Conservation (phyloP, 2,888 invertebrate genomes). For the Stramonita haemastoma region DNA sequence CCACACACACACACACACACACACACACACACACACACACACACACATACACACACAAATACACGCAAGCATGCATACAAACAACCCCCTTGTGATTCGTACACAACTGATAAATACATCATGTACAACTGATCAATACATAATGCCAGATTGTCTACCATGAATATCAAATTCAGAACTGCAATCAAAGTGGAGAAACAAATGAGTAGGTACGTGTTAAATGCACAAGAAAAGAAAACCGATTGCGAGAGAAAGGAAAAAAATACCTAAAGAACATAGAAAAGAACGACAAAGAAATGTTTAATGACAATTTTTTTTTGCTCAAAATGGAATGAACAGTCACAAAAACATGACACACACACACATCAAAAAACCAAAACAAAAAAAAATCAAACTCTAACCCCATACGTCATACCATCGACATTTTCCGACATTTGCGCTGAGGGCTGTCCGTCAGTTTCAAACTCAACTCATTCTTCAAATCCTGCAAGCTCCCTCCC, state of each 20-base stretch:
- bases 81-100: background rate
- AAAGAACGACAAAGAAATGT: background rate
- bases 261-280: background rate
- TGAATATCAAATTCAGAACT: background rate
- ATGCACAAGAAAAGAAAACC: background rate
- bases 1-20: background rate
- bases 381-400: background rate
- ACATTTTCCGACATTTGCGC: slow-evolving; percentile 64
- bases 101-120: background rate
- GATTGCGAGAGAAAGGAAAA: background rate
- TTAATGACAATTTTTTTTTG: background rate
- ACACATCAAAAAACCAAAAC: background rate
- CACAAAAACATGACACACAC: background rate
- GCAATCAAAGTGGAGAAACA: background rate
- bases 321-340: background rate
- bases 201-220: background rate
- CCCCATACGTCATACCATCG: slow-evolving; percentile 65
- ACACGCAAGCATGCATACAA: background rate
- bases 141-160: background rate
- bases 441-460: slow-evolving; percentile 52
- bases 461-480: slow-evolving; percentile 1
- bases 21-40: background rate
- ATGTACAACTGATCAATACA: background rate
- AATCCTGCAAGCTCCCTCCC: background rate
- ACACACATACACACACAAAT: background rate